These are phyloP conservation scores for Gambusia yucatana DNA, from an alignment of 2,797 vertebrate genomes.

Conservation along the genomic window DNA sequence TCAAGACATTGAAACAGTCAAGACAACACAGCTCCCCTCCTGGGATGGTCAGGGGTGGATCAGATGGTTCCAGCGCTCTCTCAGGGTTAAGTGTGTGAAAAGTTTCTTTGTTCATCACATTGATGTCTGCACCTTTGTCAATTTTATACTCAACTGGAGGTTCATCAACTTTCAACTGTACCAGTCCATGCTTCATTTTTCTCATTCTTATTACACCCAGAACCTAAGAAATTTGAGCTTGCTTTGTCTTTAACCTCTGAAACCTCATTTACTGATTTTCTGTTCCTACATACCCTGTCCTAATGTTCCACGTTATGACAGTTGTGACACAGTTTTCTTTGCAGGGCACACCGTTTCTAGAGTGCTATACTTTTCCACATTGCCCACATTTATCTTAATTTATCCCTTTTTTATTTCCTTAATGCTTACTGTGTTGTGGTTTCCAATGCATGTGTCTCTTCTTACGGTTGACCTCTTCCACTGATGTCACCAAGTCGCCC, in stretches of 20 bases:
- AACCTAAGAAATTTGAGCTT: conserved; percentile 3
- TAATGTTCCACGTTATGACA: not conserved
- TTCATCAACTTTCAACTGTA: not conserved
- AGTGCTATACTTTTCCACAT: not conserved
- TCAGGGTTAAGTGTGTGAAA: not conserved
- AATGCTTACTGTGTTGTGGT: not conserved
- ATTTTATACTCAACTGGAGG: too few species aligned
- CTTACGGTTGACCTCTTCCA: not conserved
- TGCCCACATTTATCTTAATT: not conserved
- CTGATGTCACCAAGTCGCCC: not conserved
- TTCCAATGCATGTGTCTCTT: not conserved
- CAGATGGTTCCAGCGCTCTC: not conserved
- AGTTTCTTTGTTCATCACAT: not conserved
- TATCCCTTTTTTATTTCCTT: not conserved
- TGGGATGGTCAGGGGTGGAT: not conserved
- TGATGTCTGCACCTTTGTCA: not conserved
- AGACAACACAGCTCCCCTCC: not conserved
- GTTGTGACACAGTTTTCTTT: not conserved
- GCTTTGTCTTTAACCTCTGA: not conserved
- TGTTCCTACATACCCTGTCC: not conserved
- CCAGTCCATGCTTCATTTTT: conserved; percentile 2
- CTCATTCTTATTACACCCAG: not conserved
- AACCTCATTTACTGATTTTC: conserved; percentile 5
- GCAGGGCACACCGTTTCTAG: not conserved
- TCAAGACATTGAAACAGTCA: not conserved